Base-by-base conservation (phyloP, 2,888 invertebrate genomes). In the Caenorhabditis sinica region DNA sequence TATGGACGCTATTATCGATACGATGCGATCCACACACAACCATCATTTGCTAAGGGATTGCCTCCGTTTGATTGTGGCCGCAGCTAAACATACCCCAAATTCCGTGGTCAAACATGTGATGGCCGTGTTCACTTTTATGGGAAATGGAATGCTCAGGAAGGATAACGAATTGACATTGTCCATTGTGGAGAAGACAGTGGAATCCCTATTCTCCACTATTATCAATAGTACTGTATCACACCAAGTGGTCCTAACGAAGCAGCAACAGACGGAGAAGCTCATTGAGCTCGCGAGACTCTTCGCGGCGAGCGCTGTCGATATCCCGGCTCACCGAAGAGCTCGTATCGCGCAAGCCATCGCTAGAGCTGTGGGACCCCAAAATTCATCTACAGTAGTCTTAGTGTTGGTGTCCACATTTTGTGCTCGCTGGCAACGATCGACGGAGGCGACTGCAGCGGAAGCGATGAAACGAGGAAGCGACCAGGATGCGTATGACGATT, bases 41-140 rank as follows among this genome's bases (percentile, higher is more conserved):
- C 97, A 97, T 0, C 97, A 97, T 93, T 97, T 97, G 0, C 97
- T 98, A 92, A 96, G 97, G 90, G 96, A 97, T 91, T 97, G 97
- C 0, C 94, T 98, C 74, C 94, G 97, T 40, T 94, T 98, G 0
- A 94, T 98, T 1, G 95, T 96, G 0, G 95, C 96, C 79, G 95
- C 96, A 17, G 96, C 97, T 0, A 94, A 94, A 36, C 94, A 96
- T 91, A 94, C 96, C 79, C 97, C 97, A 93, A 93, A 93, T 72
- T 95, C 96, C 93, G 96, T 98, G 0, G 94, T 98, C 20, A 96
- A 96, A 92, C 96, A 97, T 91, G 96, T 97, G 4, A 97, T 98
- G 95, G 96, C 97, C 28, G 96, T 99, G 89, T 99, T 99, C 93
- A 97, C 98, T 0, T 99, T 98, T 92, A 97, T 99, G 95, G 98